Conservation (phyloP, 35 echinoderm and acorn worm genomes). For the Ophioderma brevispina region DNA sequence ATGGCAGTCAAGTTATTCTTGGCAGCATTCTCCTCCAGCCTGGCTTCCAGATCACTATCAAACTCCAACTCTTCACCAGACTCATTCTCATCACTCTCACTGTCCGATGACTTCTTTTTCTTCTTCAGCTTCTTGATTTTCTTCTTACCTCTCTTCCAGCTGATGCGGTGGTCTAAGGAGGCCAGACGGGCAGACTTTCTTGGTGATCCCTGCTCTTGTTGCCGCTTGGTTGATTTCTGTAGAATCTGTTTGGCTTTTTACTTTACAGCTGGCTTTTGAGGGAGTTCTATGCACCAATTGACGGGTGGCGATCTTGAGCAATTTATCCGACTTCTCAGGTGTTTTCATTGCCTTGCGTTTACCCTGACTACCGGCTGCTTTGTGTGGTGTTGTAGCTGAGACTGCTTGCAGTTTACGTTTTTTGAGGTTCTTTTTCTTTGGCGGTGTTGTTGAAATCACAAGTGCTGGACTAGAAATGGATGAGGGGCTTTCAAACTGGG, state of each 20-base stretch:
- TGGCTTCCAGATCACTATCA: conserved; percentile 76
- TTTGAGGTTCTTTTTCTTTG: background rate
- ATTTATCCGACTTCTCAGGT: background rate
- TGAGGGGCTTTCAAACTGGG: background rate
- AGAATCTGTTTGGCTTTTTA: background rate
- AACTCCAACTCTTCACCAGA: conserved; percentile 25
- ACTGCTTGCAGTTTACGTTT: background rate
- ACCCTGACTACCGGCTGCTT: background rate
- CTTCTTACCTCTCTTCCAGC: conserved; percentile 6
- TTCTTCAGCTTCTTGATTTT: conserved; percentile 25
- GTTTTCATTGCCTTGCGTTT: background rate
- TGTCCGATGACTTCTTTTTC: background rate
- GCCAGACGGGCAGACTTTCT: conserved; percentile 15
- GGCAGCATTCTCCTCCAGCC: conserved; percentile 76
- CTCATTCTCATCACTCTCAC: background rate
- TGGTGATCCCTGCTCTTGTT: too few relatives aligned
- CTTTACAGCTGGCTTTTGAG: background rate
- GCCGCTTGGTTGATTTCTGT: too few relatives aligned
- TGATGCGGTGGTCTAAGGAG: background rate
- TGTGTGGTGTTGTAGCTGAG: too few relatives aligned
- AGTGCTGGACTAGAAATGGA: background rate
- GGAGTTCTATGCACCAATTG: background rate
- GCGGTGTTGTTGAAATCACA: background rate
- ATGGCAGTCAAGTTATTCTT: conserved; percentile 92
- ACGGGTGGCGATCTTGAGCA: background rate